Evolutionary conservation across 2,888 invertebrate species (phyloP), one percentile per base, ranked within the genome.

Genomic region (Lagria hirta): DNA sequence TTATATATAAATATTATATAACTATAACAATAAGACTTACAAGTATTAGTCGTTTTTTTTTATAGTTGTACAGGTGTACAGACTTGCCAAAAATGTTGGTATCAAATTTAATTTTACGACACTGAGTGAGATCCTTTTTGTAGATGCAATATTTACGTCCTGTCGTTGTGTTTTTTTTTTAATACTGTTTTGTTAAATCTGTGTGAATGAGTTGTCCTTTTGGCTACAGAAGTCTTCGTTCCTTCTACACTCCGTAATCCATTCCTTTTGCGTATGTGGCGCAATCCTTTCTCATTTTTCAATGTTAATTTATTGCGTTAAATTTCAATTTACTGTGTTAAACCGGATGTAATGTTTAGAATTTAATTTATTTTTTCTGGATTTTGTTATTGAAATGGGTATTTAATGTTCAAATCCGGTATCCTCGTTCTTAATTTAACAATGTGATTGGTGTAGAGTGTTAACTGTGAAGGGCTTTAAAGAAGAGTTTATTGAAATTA

Each of bases 201-300:
- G 38, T 57, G 57, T 63, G 65, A 52, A 62, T 65, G 64, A 57
- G 61, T 66, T 65, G 51, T 61, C 62, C 64, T 62, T 58, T 54
- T 58, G 57, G 55, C 62, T 64, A 66, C 69, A 70, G 70, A 70
- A 70, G 70, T 70, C 70, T 70, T 69, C 69, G 61, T 62, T 66
- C 69, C 69, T 69, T 66, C 61, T 57, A 66, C 67, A 68, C 66
- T 70, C 69, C 68, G 65, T 55, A 49, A 60, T 69, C 69, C 68
- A 69, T 69, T 69, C 69, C 68, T 68, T 61, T 65, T 53, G 52
- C 52, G 52, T 49, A 35, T 49, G 26, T 12, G 26, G 37, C 38
- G 38, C 35, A 40, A 41, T 46, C 46, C 44, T 44, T 32, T 44
- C 38, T 44, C 44, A 38, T 44, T 37, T 43, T 37, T n/a, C n/a